These are phyloP conservation scores for Enchytraeus crypticus DNA, from an alignment of 2,888 invertebrate species.

Conservation along the genomic window DNA sequence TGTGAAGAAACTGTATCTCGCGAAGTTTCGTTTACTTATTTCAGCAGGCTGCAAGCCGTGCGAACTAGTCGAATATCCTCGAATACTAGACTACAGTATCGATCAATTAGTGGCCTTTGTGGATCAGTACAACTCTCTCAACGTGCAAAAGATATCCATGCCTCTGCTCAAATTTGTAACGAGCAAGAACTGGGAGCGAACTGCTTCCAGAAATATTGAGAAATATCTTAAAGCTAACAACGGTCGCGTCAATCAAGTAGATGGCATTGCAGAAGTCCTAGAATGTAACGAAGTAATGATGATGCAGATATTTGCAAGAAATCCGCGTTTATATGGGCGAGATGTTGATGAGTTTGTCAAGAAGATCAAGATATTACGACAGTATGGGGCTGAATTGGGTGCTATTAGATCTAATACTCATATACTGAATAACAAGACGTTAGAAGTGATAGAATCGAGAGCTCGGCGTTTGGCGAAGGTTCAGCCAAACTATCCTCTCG, in stretches of 20 bases:
- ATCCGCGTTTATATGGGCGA: background rate
- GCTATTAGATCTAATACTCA: slow-evolving; percentile 1
- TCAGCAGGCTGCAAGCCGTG: no score
- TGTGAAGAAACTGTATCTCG: no score
- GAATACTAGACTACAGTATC: no score
- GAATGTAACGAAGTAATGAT: slow-evolving; percentile 2
- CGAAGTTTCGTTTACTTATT: no score
- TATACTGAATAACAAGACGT: slow-evolving; percentile 5
- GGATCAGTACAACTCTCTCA: no score
- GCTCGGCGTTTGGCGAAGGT: background rate
- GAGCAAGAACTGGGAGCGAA: no score
- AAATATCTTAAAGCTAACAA: background rate
- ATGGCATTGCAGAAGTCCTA: background rate
- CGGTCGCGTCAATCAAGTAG: background rate
- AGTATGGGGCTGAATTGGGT: background rate
- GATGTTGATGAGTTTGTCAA: background rate
- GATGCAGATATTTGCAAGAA: slow-evolving; percentile 4
- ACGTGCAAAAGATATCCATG: no score
- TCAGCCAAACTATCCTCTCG: slow-evolving; percentile 5
- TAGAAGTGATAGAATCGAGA: background rate
- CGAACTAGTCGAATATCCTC: no score
- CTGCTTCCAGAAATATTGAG: no score
- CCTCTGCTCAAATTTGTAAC: no score
- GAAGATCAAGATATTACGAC: slow-evolving; percentile 3
- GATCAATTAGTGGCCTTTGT: no score